These are phyloP conservation scores for Xestobium rufovillosum DNA, from an alignment of 2,888 invertebrate species.

Conservation along the genomic window DNA sequence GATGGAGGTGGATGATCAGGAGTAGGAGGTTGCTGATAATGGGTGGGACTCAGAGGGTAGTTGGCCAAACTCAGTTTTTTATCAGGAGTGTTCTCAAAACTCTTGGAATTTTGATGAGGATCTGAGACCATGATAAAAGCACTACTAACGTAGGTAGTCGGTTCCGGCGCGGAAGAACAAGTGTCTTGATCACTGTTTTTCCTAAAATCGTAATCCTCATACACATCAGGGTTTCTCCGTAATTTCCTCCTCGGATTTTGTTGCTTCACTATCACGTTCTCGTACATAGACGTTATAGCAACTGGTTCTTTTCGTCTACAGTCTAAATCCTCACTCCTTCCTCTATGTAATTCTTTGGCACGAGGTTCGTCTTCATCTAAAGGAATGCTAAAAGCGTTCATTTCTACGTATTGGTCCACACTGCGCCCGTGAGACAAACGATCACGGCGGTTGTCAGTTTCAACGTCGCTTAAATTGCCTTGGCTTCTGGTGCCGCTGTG, in stretches of 20 bases:
- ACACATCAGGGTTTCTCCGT: constrained; percentile 53
- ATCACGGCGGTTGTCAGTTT: constrained; percentile 42
- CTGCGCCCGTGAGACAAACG: constrained; percentile 62
- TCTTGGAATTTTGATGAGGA: constrained; percentile 42
- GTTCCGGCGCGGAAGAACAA: constrained; percentile 38
- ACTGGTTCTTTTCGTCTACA: constrained; percentile 53
- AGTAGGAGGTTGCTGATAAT: constrained; percentile 86
- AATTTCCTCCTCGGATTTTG: constrained; percentile 67
- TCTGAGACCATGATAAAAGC: constrained; percentile 48
- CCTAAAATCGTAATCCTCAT: constrained; percentile 54
- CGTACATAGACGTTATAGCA: constrained; percentile 66
- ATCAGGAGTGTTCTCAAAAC: constrained; percentile 33
- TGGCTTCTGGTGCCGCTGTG: constrained; percentile 63
- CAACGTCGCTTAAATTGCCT: constrained; percentile 61
- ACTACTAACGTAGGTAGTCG: constrained; percentile 48
- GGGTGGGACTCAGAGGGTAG: constrained; percentile 77
- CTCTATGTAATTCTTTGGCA: constrained; percentile 38
- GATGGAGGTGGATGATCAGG: constrained; percentile 92
- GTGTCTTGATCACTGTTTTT: constrained; percentile 35
- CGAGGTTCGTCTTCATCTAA: constrained; percentile 35
- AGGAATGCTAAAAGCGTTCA: constrained; percentile 51
- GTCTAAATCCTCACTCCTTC: constrained; percentile 43
- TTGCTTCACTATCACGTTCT: constrained; percentile 62
- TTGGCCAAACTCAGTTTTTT: constrained; percentile 26
- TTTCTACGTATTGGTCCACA: constrained; percentile 71